Evolutionary conservation across 2,797 vertebrate species (phyloP), one percentile per base, ranked within the genome.

Genomic region (Crenuchus spilurus): DNA sequence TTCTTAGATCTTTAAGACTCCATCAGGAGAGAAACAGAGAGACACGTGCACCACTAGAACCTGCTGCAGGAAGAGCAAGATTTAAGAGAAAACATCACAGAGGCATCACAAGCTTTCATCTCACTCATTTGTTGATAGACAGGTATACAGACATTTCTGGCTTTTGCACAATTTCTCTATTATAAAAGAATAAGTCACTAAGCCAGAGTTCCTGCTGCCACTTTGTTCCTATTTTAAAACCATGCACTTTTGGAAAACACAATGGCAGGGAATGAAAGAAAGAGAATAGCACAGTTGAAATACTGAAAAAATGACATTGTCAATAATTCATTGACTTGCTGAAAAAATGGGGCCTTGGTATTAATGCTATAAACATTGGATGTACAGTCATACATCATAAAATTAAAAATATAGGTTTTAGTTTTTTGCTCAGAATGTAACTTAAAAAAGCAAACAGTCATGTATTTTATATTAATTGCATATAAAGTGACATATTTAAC

Each of bases 1-100:
- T 87, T 84, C 72, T 90, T 83, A 91, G 88, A 92, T 93, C 90
- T 92, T 85, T 84, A 88, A 88, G 84, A 84, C 89, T 88, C 88
- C 87, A 86, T 91, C 85, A 89, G 81, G 80, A 86, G 86, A 81
- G 82, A 87, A 65, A 84, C 84, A 64, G 82, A 83, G 78, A 70
- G 83, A 85, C 82, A 83, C 81, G 82, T 83, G 61, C 66, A 75
- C 87, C 83, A 88, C 74, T 64, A 83, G 86, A 87, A 90, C 90
- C 79, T 83, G 75, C 71, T 54, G 71, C 72, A 85, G 74, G 68
- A 85, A 82, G 84, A 78, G 77, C 79, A 84, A 84, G 86, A 86
- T 79, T 84, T 72, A 84, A 80, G 84, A 83, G 79, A 78, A 72
- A 80, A n/a, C 60, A 3, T 74, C 51, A 66, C 49, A 49, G 64